Percentiles rank a stretch among this genome's conserved stretches.
These are phyloP conservation scores for Geodia barretti DNA, from an alignment of 37 sponge, comb jelly and placozoan genomes.

Conservation along the genomic window DNA sequence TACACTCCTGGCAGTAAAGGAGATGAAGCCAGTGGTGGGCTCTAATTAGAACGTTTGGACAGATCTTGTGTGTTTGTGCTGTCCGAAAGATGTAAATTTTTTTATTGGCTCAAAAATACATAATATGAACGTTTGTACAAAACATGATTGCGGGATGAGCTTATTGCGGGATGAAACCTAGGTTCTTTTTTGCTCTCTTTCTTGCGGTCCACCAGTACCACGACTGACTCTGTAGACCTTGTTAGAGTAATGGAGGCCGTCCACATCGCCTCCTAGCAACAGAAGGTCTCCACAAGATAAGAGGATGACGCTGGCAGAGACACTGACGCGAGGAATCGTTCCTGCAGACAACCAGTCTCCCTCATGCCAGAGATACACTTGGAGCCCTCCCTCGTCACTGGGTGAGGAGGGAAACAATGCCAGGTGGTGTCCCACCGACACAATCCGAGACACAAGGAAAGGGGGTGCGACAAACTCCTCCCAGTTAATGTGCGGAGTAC, in stretches of 20 bases:
- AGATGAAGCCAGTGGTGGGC: slow-evolving; percentile 43
- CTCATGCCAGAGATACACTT: neutral
- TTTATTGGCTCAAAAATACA: no score
- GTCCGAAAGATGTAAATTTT: no score
- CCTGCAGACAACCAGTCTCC: neutral
- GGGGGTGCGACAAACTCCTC: neutral
- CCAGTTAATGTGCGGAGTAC: neutral
- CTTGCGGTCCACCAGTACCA: neutral
- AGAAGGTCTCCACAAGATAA: neutral
- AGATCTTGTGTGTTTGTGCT: no score
- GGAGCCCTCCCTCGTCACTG: neutral
- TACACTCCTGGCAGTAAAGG: slow-evolving; percentile 37
- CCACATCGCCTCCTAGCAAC: slow-evolving; percentile 14
- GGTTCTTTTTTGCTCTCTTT: neutral
- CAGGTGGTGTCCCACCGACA: neutral
- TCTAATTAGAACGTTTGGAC: slow-evolving; percentile 1
- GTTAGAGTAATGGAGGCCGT: slow-evolving; percentile 10
- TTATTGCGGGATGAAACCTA: no score
- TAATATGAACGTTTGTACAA: slow-evolving; percentile 1
- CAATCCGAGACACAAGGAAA: neutral
- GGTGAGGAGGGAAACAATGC: neutral
- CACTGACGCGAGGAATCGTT: neutral
- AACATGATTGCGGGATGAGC: neutral
- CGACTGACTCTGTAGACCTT: slow-evolving; percentile 1
- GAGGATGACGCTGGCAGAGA: neutral